phyloP scores from a whole-genome alignment of 2,797 vertebrate species.

The Pangasius sanitwongsei region DNA sequence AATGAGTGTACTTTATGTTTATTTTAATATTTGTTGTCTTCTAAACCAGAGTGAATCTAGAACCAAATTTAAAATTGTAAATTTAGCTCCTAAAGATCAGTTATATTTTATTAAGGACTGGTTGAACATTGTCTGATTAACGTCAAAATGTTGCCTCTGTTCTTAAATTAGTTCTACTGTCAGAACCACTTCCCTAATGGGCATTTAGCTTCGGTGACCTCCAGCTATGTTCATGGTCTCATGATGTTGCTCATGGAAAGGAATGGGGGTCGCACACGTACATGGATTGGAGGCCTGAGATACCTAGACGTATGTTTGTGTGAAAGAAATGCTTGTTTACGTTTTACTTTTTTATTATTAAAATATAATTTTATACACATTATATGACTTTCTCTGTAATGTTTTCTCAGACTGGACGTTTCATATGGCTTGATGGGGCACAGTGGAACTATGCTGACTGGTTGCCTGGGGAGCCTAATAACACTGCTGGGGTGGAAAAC shows the following conservation, averaged over 20 bases:
- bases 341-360: not conserved
- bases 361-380: not conserved
- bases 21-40: not conserved
- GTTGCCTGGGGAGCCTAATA: slow-evolving; percentile 63
- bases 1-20: not conserved
- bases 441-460: slow-evolving; percentile 65
- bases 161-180: slow-evolving; percentile 61
- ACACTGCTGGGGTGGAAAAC: slow-evolving; percentile 50
- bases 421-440: slow-evolving; percentile 70
- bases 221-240: slow-evolving; percentile 47
- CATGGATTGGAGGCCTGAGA: slow-evolving; percentile 67
- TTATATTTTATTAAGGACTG: not conserved
- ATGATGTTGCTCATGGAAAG: slow-evolving; percentile 59
- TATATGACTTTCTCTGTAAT: not conserved
- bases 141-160: not conserved
- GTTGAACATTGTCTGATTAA: not conserved
- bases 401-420: slow-evolving; percentile 59
- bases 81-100: not conserved
- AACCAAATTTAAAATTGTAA: not conserved
- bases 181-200: slow-evolving; percentile 54
- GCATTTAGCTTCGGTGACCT: slow-evolving; percentile 69
- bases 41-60: not conserved
- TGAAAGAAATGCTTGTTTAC: not conserved
- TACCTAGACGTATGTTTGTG: slow-evolving; percentile 55
- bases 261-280: slow-evolving; percentile 39